phyloP scores from a whole-genome alignment of 2,797 vertebrate species.

The Smutsia temminckii region DNA sequence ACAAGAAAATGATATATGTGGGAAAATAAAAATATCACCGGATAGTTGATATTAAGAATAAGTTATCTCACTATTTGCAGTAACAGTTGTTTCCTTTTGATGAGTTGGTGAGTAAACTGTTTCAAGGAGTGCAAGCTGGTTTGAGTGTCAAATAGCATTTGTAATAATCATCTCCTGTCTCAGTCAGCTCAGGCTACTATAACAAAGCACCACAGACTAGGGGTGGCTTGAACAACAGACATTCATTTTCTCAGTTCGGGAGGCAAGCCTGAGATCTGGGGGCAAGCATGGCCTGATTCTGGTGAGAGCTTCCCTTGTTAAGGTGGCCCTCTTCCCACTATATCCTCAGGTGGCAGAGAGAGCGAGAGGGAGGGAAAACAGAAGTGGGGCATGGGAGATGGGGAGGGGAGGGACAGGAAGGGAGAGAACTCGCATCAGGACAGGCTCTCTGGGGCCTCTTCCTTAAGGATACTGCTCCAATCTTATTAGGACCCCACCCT shows the following conservation, averaged over 20 bases:
- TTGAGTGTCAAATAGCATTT: not conserved
- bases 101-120: not conserved
- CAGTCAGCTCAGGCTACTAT: not conserved
- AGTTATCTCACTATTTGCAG: not conserved
- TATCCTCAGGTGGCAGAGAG: not conserved
- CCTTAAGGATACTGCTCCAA: not conserved
- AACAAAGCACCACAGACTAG: not conserved
- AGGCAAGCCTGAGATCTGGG: not conserved
- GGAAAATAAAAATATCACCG: not conserved
- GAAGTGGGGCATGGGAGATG: too few species aligned
- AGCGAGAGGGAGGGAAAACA: not conserved
- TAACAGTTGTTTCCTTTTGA: not conserved
- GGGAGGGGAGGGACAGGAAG: not conserved
- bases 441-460: not conserved
- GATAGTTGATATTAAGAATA: not conserved
- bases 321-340: rapidly evolving
- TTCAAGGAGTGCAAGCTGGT: not conserved
- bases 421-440: too few species aligned
- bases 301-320: not conserved
- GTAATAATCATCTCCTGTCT: not conserved
- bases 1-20: not conserved
- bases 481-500: not conserved
- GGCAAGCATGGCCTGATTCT: rapidly evolving
- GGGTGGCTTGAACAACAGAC: not conserved
- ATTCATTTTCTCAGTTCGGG: not conserved